Percentiles rank a stretch among this genome's conserved stretches.
These are phyloP conservation scores for Alectura lathami DNA, from an alignment of 2,113 vertebrate species.

Conservation along the genomic window DNA sequence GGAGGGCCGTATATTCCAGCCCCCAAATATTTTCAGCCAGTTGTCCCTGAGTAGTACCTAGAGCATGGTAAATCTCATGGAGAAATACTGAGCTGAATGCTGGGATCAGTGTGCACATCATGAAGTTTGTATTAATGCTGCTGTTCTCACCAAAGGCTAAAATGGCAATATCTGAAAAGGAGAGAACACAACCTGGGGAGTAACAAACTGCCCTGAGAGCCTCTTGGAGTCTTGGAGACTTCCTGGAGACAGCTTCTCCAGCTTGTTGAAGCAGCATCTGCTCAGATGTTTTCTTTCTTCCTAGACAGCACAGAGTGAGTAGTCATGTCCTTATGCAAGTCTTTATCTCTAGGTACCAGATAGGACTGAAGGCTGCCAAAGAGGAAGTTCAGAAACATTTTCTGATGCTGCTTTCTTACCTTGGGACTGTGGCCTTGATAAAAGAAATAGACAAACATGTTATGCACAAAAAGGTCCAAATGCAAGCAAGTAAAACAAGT, in stretches of 20 bases:
- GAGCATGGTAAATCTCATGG: background rate
- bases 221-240: background rate
- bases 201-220: background rate
- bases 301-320: background rate
- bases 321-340: rapidly evolving
- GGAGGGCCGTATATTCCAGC: background rate
- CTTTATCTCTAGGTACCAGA: background rate
- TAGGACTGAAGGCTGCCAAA: background rate
- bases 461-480: background rate
- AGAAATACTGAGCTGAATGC: background rate
- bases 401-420: background rate
- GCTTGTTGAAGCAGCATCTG: background rate
- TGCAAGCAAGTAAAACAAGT: background rate
- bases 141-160: background rate
- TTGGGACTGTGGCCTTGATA: background rate
- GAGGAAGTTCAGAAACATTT: background rate
- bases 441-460: background rate
- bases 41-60: background rate
- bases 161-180: background rate
- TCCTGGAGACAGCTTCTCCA: background rate
- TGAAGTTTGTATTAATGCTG: background rate
- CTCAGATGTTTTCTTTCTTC: background rate
- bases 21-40: background rate
- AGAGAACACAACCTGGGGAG: background rate
- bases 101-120: background rate